These are phyloP conservation scores for Ciona savignyi DNA, from an alignment of 23 tunicate species.

Conservation along the genomic window DNA sequence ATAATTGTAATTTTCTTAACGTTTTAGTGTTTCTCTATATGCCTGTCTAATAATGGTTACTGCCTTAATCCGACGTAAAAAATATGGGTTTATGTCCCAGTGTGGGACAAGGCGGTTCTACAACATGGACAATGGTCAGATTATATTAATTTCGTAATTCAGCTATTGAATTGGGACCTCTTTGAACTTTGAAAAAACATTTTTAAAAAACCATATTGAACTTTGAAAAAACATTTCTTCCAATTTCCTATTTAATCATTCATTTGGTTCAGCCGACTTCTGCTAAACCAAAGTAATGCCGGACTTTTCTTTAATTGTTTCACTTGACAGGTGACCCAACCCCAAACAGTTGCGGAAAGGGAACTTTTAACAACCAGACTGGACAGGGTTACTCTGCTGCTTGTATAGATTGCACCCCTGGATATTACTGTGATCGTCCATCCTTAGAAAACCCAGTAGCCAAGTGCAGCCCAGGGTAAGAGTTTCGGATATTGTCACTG, in stretches of 20 bases:
- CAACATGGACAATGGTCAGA: no score
- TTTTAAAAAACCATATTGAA: neutral
- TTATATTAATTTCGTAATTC: no score
- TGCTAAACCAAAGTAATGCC: no score
- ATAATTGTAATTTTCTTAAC: neutral
- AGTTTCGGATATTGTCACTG: neutral
- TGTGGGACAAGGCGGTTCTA: no score
- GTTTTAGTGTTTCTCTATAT: no score
- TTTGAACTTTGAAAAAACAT: no score
- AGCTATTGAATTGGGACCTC: no score
- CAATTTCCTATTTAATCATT: neutral
- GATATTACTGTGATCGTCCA: slow-evolving; percentile 68
- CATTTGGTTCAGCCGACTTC: neutral
- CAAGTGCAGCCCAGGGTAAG: slow-evolving; percentile 52
- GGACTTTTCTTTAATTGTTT: no score
- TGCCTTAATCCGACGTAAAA: no score
- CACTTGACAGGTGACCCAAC: slow-evolving; percentile 12
- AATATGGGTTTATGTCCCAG: no score
- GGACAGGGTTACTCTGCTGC: slow-evolving; percentile 23
- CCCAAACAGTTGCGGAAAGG: slow-evolving; percentile 34
- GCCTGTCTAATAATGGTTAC: no score
- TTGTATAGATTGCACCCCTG: slow-evolving; percentile 83
- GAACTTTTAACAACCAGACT: slow-evolving; percentile 77
- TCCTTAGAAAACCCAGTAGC: slow-evolving; percentile 47
- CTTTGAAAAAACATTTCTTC: neutral